Base-by-base conservation (phyloP, 2,888 invertebrate species). In the Harpalus rufipes region DNA sequence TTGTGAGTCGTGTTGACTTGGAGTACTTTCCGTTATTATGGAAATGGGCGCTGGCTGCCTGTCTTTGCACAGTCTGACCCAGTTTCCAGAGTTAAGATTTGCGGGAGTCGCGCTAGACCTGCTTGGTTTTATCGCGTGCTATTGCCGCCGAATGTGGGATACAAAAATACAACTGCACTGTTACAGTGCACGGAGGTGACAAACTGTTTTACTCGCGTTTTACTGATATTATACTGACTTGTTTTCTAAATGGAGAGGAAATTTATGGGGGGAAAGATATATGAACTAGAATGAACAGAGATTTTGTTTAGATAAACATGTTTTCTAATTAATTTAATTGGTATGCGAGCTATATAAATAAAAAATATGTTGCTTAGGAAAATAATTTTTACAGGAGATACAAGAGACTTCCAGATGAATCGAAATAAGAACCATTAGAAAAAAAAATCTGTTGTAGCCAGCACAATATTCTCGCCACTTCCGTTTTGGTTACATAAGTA, bases 1-100 rank as follows among this genome's bases (percentile, higher is more conserved):
- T 74, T 51, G 72, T 74, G 72, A 74, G 51, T 80, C 80, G 41
- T 80, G 80, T 80, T 80, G 79, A 58, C 79, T 58, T 59, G 80
- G 61, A 80, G 80, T 63, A 80, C 82, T 82, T 82, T 72, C 68
- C 39, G 82, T 68, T 82, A 82, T 82, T 82, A 82, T 82, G 82
- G 58, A 82, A 58, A 82, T 68, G 58, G 63, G 59, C 59, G 63
- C 63, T 63, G 21, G 56, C 56, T 58, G 65, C 21, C 65, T 41
- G 82, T 56, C 72, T 82, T 82, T 72, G 44, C 44, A 56, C 82
- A 18, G 58, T 72, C 56, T 82, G 82, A 82, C 82, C 82, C 72
- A 82, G 82, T 82, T 82, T 82, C 72, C 16, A 18, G 65, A 81
- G n/a, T 82, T 72, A 25, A 82, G 56, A 68, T 82, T 82, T 72